Conservation (phyloP, 2,888 invertebrate species). For the Megamerina dolium region DNA sequence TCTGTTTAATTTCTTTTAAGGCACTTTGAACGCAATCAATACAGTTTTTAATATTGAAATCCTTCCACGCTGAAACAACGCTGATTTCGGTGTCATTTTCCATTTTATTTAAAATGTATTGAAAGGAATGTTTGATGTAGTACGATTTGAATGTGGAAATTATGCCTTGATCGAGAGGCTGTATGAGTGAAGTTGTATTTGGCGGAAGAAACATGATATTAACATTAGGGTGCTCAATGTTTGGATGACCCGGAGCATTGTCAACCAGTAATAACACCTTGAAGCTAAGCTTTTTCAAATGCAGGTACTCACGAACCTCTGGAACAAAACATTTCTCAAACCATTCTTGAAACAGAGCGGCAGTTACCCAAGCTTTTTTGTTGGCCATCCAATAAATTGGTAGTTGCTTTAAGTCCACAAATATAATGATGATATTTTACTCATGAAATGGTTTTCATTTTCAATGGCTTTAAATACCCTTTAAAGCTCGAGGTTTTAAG, state of each 20-base stretch:
- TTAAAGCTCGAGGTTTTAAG: constrained; percentile 28
- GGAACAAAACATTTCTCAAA: constrained; percentile 22
- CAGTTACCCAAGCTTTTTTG: constrained; percentile 25
- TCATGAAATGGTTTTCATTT: no score
- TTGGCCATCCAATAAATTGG: constrained; percentile 30
- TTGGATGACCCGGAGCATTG: constrained; percentile 18
- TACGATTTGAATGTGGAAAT: constrained; percentile 30
- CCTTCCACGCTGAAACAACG: constrained; percentile 16
- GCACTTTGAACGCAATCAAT: constrained; percentile 15
- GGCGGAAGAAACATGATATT: constrained; percentile 16
- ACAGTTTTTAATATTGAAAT: constrained; percentile 17
- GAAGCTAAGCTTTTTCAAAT: constrained; percentile 14
- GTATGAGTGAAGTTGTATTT: constrained; percentile 24
- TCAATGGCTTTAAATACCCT: no score
- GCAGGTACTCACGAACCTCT: constrained; percentile 18
- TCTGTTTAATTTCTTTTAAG: no score
- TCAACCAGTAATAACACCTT: constrained; percentile 19
- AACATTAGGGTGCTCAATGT: constrained; percentile 21
- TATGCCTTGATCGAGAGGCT: no score
- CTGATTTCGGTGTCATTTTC: constrained; percentile 3
- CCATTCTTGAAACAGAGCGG: constrained; percentile 19
- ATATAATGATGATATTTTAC: no score
- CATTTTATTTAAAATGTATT: constrained; percentile 18
- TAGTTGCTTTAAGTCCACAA: constrained; percentile 25
- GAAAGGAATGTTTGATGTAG: constrained; percentile 22